Conservation (phyloP, 1,140 invertebrate genomes). For the Chelonus insularis region DNA sequence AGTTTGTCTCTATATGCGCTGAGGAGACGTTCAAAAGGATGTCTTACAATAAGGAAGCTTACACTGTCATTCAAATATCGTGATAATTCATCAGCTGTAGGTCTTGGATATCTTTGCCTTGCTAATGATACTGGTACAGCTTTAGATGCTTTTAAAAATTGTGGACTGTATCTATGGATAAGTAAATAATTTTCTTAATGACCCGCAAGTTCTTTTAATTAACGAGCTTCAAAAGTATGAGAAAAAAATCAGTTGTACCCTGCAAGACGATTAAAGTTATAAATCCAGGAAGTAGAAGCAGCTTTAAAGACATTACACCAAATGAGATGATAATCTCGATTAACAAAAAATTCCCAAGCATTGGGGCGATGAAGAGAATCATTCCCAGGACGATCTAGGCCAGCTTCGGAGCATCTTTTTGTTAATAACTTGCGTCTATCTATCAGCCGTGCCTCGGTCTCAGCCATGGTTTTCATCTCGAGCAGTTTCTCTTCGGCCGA, state of each 20-base stretch:
- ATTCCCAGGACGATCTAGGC: constrained; percentile 63
- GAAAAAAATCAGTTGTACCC: constrained; percentile 58
- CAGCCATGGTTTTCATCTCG: constrained; percentile 47
- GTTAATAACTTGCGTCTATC: constrained; percentile 58
- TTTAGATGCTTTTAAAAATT: constrained; percentile 75
- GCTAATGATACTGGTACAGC: constrained; percentile 76
- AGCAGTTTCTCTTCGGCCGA: constrained; percentile 50
- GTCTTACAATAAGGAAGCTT: constrained; percentile 84
- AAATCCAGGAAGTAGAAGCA: constrained; percentile 87
- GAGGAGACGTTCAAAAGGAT: constrained; percentile 86
- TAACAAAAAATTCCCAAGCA: constrained; percentile 83
- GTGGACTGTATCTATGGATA: constrained; percentile 66
- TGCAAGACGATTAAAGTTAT: constrained; percentile 82
- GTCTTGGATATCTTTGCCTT: constrained; percentile 75
- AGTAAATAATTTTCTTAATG: background rate
- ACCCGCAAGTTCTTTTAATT: too few species aligned
- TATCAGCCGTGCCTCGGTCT: constrained; percentile 59
- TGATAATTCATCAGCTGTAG: constrained; percentile 68
- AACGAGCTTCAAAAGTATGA: too few species aligned
- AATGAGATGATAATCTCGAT: constrained; percentile 76
- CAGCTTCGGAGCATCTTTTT: constrained; percentile 60
- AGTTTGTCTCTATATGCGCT: constrained; percentile 91
- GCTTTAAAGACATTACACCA: constrained; percentile 89
- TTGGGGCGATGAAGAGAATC: constrained; percentile 72
- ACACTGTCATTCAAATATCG: constrained; percentile 69